These are phyloP conservation scores for Phthorimaea operculella DNA, from an alignment of 1,140 invertebrate species.

Conservation along the genomic window DNA sequence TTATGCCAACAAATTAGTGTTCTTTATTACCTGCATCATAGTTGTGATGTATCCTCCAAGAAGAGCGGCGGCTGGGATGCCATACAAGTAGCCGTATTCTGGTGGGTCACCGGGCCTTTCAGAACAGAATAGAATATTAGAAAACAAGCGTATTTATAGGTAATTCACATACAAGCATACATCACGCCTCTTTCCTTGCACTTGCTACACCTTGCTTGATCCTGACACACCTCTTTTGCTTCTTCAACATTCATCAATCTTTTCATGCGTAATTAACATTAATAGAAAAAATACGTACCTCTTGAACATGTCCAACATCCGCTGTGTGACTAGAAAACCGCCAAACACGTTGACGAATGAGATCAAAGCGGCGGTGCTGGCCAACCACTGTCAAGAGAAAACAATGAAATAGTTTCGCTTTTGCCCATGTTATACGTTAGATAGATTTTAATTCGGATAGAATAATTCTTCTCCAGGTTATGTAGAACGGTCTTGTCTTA, in stretches of 20 bases:
- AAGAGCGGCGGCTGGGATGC: conserved; percentile 79
- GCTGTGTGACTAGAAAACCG: conserved; percentile 89
- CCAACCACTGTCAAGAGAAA: conserved; percentile 70
- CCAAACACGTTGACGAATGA: conserved; percentile 93
- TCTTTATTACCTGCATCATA: conserved; percentile 61
- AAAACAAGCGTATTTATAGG: too few species aligned
- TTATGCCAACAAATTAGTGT: background rate
- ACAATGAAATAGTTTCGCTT: conserved; percentile 4
- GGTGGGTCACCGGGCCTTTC: conserved; percentile 84
- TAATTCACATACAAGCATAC: too few species aligned
- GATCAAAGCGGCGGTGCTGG: conserved; percentile 84
- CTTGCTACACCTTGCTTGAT: too few species aligned
- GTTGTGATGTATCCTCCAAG: conserved; percentile 81
- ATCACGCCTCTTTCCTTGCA: too few species aligned
- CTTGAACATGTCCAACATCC: conserved; percentile 95
- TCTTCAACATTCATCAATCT: too few species aligned
- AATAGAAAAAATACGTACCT: conserved; percentile 72
- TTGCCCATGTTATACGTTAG: too few species aligned
- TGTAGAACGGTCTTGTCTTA: too few species aligned
- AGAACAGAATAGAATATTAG: conserved; percentile 12
- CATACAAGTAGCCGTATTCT: conserved; percentile 87
- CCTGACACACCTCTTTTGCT: too few species aligned
- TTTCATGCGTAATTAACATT: too few species aligned
- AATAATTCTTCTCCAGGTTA: too few species aligned
- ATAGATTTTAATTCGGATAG: too few species aligned